Base-by-base conservation (phyloP, 2,797 vertebrate species). In the Fistularia commersonii region DNA sequence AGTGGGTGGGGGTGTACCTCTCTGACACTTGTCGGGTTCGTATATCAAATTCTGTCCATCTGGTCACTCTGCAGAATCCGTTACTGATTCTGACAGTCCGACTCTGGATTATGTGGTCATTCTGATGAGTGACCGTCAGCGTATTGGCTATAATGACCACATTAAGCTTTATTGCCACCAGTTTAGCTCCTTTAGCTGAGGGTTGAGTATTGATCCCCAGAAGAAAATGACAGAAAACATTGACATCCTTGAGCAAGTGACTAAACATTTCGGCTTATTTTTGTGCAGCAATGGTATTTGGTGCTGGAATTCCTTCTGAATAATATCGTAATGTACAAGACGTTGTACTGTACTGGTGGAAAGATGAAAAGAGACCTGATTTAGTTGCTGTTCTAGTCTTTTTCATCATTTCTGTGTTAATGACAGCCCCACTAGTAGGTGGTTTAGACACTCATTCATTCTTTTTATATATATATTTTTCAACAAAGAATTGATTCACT, bases 111-210 rank as follows among this genome's bases (percentile, higher is more conserved):
- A 64, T 65, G 54, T 63, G 61, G 49, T 66, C 51, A 45, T 73
- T 74, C 6, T 65, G 59, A 76, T 66, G 69, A 74, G 65, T 38
- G 32, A 55, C 61, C 39, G 57, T 48, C 40, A 39, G 38, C 49
- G 32, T 41, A 8, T 53, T 32, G 34, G 23, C 60, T 71, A 77
- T 82, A 84, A 88, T 69, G 69, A 67, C 5, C 66, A 68, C 67
- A 77, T 83, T 83, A 82, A 79, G 65, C 69, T 85, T 82, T 77
- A 76, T 54, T 41, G 72, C 57, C 50, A 8, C 61, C 64, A 43
- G 57, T 75, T 81, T n/a, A 79, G 68, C 72, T 79, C 61, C 64
- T 60, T 48, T 54, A 12, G 64, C 66, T 52, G 11, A 68, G 57
- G 64, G 58, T 45, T 49, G 64, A 64, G 61, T 54, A 46, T 66